phyloP scores from a whole-genome alignment of 2,797 vertebrate genomes.

The Crotalus adamanteus region DNA sequence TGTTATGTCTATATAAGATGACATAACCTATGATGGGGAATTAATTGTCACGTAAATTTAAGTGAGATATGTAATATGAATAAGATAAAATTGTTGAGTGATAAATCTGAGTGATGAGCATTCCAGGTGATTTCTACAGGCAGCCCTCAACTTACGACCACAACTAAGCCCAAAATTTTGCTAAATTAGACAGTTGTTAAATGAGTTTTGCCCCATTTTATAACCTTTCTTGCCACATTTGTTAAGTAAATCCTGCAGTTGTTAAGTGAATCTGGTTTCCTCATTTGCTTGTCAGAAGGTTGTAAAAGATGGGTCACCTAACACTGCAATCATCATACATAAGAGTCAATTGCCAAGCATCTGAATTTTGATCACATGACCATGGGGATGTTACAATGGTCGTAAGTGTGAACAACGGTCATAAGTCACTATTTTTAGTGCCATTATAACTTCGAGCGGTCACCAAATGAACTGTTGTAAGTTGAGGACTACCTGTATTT shows the following conservation, averaged over 20 bases:
- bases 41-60: background rate
- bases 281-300: background rate
- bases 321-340: background rate
- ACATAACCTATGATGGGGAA: background rate
- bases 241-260: too few species aligned
- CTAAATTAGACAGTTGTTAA: background rate
- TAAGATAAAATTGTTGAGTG: background rate
- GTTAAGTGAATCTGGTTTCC: background rate
- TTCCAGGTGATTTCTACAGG: background rate
- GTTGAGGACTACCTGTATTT: background rate
- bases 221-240: background rate
- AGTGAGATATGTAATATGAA: background rate
- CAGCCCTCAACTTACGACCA: background rate
- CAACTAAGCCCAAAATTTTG: background rate
- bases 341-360: background rate
- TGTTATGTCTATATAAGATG: background rate
- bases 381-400: background rate
- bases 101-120: background rate
- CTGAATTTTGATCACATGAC: background rate
- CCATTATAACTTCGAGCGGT: background rate
- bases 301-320: background rate
- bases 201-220: background rate
- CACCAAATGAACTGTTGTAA: background rate
- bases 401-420: background rate
- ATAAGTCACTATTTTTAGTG: background rate